These are phyloP conservation scores for Oreotrochilus melanogaster DNA, from an alignment of 2,113 vertebrate species.

Conservation along the genomic window DNA sequence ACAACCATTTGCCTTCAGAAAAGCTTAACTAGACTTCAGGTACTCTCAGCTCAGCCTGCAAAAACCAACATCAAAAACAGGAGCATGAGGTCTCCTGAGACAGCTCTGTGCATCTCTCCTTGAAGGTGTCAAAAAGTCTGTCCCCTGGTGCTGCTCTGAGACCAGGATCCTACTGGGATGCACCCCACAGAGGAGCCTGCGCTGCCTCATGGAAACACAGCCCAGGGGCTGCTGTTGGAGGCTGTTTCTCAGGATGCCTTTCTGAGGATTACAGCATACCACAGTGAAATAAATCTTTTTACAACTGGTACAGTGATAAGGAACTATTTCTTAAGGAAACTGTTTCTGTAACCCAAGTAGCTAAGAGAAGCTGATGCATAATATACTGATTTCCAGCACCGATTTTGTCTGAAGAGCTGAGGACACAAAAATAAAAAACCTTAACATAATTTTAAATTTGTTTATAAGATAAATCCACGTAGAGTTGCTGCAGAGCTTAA, in stretches of 20 bases:
- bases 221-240: rapidly evolving
- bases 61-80: rapidly evolving
- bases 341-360: neutral
- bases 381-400: neutral
- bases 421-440: neutral
- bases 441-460: neutral
- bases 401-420: neutral
- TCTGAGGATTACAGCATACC: neutral
- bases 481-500: neutral
- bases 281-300: neutral
- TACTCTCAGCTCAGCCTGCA: neutral
- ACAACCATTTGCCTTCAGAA: neutral
- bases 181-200: rapidly evolving
- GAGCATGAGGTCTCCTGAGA: neutral
- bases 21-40: neutral
- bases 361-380: neutral
- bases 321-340: neutral
- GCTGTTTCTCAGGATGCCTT: neutral
- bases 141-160: rapidly evolving
- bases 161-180: rapidly evolving
- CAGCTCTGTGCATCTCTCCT: rapidly evolving
- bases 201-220: neutral
- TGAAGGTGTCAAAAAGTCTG: rapidly evolving
- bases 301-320: neutral
- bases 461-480: neutral